Evolutionary conservation across 2,797 vertebrate species (phyloP), one percentile per base, ranked within the genome.

Genomic region (Poeciliopsis paucimaculata): DNA sequence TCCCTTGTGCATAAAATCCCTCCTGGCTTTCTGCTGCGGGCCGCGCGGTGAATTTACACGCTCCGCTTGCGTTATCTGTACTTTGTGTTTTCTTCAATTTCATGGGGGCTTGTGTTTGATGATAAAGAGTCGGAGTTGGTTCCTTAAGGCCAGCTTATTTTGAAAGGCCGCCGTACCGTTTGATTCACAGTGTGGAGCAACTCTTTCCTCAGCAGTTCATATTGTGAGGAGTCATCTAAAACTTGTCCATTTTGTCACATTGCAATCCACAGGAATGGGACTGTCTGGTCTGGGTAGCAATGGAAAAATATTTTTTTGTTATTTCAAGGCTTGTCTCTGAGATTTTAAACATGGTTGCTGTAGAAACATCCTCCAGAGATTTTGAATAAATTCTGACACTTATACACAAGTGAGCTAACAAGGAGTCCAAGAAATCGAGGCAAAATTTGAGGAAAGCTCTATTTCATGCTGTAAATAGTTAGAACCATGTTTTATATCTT

Each of bases 1-100:
- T 84, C 81, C 43, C 79, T 83, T 36, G 84, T 86, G 86, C 86
- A 87, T 93, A 90, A 93, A 51, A 92, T 88, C 90, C 90, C 89
- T 78, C 41, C 77, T 6, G 81, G 87, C 88, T 86, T 57, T 76
- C 73, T 60, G 78, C 89, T 75, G 73, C 76, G 1, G 66, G 70
- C 28, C 31, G 43, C 72, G 79, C 60, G 41, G 77, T 55, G 74
- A 86, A 89, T 90, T 75, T 87, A 84, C 79, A 76, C 73, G 45
- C 86, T 82, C 75, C 41, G 77, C 84, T 76, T n/a, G 70, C 77
- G 88, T 85, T 90, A 90, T 92, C 86, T 87, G 78, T 68, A 77
- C 71, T 85, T 82, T 84, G 87, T 88, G 84, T 89, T 90, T 88
- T 84, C 86, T 83, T 83, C 89, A 86, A 86, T 91, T 88, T 92